A percentile compares a stretch with the other conserved stretches of the same genome.
Evolutionary conservation across 2,113 vertebrate species (phyloP).

Genomic region (Hystrix cristata): DNA sequence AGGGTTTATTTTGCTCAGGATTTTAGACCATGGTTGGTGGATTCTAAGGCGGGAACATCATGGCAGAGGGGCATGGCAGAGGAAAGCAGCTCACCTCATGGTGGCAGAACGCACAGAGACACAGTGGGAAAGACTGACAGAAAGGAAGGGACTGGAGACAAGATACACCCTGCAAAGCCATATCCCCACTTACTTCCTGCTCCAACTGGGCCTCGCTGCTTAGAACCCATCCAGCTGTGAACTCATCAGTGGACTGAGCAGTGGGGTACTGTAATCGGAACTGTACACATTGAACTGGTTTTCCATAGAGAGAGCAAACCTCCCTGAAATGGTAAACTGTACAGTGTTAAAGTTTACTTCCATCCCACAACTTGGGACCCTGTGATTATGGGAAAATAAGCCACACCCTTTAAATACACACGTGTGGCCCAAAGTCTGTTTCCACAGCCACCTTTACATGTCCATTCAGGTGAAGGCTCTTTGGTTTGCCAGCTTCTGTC

Average conservation of each 20-base stretch:
- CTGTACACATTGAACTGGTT: not conserved
- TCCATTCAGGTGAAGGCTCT: conserved; percentile 17
- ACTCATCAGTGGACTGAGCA: not conserved
- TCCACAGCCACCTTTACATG: not conserved
- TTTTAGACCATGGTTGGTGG: not conserved
- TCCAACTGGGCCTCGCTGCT: not conserved
- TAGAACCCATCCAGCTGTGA: not conserved
- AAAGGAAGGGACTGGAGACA: not conserved
- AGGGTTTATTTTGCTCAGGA: not conserved
- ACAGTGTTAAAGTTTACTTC: not conserved
- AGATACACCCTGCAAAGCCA: not conserved
- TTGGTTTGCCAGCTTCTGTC: conserved; percentile 32
- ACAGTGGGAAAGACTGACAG: not conserved
- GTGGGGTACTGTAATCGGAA: rapidly evolving
- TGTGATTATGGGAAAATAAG: not conserved
- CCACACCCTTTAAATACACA: conserved; percentile 18
- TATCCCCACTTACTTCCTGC: not conserved
- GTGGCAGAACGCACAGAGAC: not conserved
- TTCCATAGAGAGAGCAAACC: not conserved
- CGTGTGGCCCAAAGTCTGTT: not conserved
- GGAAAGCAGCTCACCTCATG: not conserved
- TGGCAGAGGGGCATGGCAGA: not conserved
- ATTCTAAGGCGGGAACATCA: not conserved
- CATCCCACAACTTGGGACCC: not conserved
- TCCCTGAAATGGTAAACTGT: not conserved